These are phyloP conservation scores for Cylloceria caligata DNA, from an alignment of 2,888 invertebrate species.

Conservation along the genomic window DNA sequence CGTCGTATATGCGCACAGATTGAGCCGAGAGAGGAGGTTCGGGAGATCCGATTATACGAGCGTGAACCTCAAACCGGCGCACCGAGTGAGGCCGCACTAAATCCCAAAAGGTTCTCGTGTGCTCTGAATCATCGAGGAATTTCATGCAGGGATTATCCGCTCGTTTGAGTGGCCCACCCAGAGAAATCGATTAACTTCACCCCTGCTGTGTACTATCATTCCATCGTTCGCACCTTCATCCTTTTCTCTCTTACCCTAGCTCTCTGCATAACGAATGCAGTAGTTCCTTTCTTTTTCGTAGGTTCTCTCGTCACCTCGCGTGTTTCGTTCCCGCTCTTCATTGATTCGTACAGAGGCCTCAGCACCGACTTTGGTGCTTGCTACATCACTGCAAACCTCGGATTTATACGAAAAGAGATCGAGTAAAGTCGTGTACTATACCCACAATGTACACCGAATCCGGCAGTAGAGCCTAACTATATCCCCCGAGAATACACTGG, in stretches of 20 bases:
- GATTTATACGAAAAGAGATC: constrained; percentile 34
- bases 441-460: background rate
- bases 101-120: constrained; percentile 38
- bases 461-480: constrained; percentile 11
- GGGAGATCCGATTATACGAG: constrained; percentile 30
- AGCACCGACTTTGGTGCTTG: background rate
- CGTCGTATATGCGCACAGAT: background rate
- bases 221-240: constrained; percentile 18
- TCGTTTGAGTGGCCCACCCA: constrained; percentile 34
- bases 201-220: constrained; percentile 23
- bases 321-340: constrained; percentile 34
- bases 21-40: no score
- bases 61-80: constrained; percentile 4
- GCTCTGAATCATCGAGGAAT: constrained; percentile 37
- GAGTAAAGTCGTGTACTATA: constrained; percentile 21
- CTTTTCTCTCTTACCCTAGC: background rate
- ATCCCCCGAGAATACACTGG: constrained; percentile 40
- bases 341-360: constrained; percentile 21
- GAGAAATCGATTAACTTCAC: constrained; percentile 50
- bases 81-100: constrained; percentile 18
- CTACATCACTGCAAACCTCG: constrained; percentile 3
- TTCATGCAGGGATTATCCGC: constrained; percentile 48
- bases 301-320: constrained; percentile 2
- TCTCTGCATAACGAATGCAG: background rate
- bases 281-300: background rate